These are phyloP conservation scores for Poliocrania exsul DNA, from an alignment of 2,797 vertebrate genomes.

Conservation along the genomic window DNA sequence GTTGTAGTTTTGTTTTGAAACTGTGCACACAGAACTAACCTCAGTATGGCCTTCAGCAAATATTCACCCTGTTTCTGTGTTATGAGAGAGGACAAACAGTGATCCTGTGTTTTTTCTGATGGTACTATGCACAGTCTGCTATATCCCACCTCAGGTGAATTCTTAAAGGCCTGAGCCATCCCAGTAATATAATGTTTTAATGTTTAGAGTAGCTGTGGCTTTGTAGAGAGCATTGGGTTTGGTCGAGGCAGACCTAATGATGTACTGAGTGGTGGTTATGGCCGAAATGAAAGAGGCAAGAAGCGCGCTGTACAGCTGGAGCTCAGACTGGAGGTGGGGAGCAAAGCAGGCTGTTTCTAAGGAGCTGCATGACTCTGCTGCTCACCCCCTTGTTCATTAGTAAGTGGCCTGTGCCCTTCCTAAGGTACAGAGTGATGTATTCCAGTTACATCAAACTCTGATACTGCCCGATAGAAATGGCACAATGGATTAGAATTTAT, in stretches of 20 bases:
- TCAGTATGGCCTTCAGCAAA: not conserved
- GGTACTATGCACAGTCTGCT: not conserved
- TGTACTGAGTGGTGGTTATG: not conserved
- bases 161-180: not conserved
- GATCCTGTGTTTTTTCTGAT: not conserved
- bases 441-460: not conserved
- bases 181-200: not conserved
- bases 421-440: not conserved
- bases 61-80: not conserved
- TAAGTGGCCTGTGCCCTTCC: not conserved
- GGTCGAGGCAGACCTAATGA: constrained; percentile 23
- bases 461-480: not conserved
- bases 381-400: not conserved
- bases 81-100: not conserved
- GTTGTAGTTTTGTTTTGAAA: constrained; percentile 5
- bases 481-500: not conserved
- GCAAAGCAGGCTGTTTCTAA: not conserved
- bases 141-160: not conserved
- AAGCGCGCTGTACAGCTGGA: not conserved
- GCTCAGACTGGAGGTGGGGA: not conserved
- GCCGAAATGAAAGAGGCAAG: not conserved
- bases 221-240: constrained; percentile 1
- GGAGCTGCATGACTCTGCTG: not conserved
- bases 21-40: not conserved
- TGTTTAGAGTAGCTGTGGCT: not conserved